Evolutionary conservation across 2,113 vertebrate genomes (phyloP).

Genomic region (Columba janthina): DNA sequence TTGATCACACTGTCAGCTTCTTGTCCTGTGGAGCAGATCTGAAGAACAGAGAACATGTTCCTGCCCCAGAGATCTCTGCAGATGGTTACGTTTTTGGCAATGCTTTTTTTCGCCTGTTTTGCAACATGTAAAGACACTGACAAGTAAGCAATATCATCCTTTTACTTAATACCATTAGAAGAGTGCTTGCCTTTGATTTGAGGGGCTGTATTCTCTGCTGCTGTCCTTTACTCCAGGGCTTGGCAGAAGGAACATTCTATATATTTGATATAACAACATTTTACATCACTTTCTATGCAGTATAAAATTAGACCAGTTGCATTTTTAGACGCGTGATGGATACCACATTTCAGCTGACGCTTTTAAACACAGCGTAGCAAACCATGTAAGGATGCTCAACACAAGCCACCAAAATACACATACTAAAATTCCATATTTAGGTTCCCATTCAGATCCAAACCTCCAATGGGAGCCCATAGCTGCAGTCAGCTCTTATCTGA

Average conservation of each 20-base stretch:
- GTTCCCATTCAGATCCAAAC: not conserved
- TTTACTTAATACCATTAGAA: not conserved
- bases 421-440: not conserved
- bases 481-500: not conserved
- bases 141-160: slow-evolving; percentile 48
- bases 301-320: not conserved
- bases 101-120: slow-evolving; percentile 31
- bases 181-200: not conserved
- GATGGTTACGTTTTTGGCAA: not conserved
- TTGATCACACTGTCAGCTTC: not conserved
- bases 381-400: not conserved
- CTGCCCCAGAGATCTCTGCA: slow-evolving; percentile 32
- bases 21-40: not conserved
- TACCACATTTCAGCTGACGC: not conserved
- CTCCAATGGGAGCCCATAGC: not conserved
- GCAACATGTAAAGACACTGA: slow-evolving; percentile 39
- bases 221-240: not conserved
- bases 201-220: not conserved
- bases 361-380: not conserved
- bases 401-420: not conserved
- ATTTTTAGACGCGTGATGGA: not conserved
- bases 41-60: slow-evolving; percentile 40
- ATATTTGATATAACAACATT: not conserved
- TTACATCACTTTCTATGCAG: not conserved
- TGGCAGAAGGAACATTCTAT: not conserved